Conservation (phyloP, 2,113 vertebrate genomes). For the Apteryx owenii region DNA sequence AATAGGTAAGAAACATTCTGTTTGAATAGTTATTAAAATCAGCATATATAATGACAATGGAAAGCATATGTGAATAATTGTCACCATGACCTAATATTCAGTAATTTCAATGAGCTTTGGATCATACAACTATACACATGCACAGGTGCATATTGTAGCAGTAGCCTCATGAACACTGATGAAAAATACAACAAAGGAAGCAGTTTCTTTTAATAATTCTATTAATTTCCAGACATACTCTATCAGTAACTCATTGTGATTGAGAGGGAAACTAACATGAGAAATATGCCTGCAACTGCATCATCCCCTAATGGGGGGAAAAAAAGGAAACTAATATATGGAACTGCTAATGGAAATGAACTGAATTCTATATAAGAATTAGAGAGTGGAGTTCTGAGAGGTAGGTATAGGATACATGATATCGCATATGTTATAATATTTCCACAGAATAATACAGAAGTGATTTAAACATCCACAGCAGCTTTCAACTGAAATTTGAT, state of each 20-base stretch:
- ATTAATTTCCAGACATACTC: background rate
- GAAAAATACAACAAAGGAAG: background rate
- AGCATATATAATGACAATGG: background rate
- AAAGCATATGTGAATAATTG: background rate
- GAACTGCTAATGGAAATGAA: background rate
- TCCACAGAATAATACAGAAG: background rate
- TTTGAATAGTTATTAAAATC: background rate
- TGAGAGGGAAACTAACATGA: background rate
- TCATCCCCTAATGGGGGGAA: accelerated
- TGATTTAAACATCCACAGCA: conserved; percentile 3
- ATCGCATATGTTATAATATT: background rate
- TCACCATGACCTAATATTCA: background rate
- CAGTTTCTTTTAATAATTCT: background rate
- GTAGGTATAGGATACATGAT: background rate
- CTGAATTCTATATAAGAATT: background rate
- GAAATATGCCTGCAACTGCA: background rate
- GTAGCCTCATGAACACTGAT: background rate
- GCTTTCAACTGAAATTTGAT: conserved; percentile 10
- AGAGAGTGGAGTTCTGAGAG: background rate
- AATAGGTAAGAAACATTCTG: background rate
- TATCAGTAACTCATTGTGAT: background rate
- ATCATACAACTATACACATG: background rate
- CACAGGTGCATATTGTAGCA: background rate
- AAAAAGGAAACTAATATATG: background rate
- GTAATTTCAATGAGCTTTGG: background rate